Base-by-base conservation (phyloP, 2,797 vertebrate genomes). In the Sebastiscus albofasciatus region DNA sequence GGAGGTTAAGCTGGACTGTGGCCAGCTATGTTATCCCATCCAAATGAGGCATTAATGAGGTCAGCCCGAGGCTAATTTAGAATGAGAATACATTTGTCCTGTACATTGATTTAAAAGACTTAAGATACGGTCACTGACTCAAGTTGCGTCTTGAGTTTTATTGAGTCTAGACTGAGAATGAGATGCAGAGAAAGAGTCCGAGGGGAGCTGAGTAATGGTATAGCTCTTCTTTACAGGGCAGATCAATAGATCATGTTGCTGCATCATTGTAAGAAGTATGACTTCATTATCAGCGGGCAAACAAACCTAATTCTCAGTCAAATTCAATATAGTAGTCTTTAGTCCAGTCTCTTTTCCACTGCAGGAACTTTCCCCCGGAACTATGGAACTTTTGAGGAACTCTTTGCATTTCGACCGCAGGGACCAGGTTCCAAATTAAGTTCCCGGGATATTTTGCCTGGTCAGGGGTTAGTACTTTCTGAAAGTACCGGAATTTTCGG, bases 41-140 rank as follows among this genome's bases (percentile, higher is more conserved):
- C 33, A 67, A 73, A 73, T 58, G 42, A 80, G 54, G 34, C 27
- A 33, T 72, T 78, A 74, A 60, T 67, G 67, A 76, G 70, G 78
- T 85, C 72, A 56, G 39, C 18, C 56, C 0, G 54, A 77, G 81
- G 83, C 55, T 79, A 77, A 84, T 62, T 62, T 67, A 54, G 79
- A 71, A 81, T 26, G 18, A 67, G 72, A 80, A 68, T 68, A 49
- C n/a, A 74, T 75, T 12, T 52, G 31, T 61, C 29, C 22, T 27
- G 22, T 64, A 65, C 8, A 39, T 54, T 74, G 60, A 85, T 67
- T 80, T 49, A 52, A 55, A 78, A 67, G 13, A 36, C 20, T 75
- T 3, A 34, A 72, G 12, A 49, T 39, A 6, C 7, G 59, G 67
- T 65, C 26, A 14, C 6, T 52, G 61, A 74, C 49, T 52, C 46